Percentiles rank a stretch among this genome's conserved stretches.
These are phyloP conservation scores for Pangasianodon gigas DNA, from an alignment of 2,113 vertebrate species.

Conservation along the genomic window DNA sequence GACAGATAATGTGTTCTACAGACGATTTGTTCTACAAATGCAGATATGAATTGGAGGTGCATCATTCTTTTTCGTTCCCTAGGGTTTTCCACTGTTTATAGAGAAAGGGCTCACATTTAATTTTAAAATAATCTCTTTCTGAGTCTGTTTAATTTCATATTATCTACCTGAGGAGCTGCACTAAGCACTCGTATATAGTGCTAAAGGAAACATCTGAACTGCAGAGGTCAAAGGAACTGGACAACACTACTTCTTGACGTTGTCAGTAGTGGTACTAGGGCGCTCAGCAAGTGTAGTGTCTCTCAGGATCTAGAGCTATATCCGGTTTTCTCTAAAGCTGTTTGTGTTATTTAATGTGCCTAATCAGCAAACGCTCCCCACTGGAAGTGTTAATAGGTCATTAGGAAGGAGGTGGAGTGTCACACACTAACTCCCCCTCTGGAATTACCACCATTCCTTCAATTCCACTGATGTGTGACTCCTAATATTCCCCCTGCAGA, in stretches of 20 bases:
- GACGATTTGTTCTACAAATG: background rate
- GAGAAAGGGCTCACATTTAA: background rate
- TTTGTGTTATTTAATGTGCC: slow-evolving; percentile 5
- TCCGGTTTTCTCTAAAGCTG: background rate
- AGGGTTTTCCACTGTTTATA: background rate
- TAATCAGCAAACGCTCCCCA: background rate
- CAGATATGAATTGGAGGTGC: background rate
- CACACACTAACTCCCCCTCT: slow-evolving; percentile 18
- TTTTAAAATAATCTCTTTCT: background rate
- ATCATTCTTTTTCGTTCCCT: background rate
- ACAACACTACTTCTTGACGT: too few species aligned
- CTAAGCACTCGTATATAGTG: background rate
- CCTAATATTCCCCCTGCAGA: slow-evolving; percentile 10
- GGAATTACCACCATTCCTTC: background rate
- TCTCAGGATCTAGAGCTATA: background rate
- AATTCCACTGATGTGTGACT: slow-evolving; percentile 1
- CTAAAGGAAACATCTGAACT: background rate
- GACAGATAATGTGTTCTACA: background rate
- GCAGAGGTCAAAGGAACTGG: background rate
- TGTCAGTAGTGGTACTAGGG: background rate
- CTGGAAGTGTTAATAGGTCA: slow-evolving; percentile 15
- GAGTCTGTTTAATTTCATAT: background rate
- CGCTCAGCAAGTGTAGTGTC: background rate
- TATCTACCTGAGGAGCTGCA: background rate
- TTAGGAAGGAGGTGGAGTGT: slow-evolving; percentile 13